phyloP scores from a whole-genome alignment of 2,797 vertebrate genomes.

The Percopsis omiscomaycus region DNA sequence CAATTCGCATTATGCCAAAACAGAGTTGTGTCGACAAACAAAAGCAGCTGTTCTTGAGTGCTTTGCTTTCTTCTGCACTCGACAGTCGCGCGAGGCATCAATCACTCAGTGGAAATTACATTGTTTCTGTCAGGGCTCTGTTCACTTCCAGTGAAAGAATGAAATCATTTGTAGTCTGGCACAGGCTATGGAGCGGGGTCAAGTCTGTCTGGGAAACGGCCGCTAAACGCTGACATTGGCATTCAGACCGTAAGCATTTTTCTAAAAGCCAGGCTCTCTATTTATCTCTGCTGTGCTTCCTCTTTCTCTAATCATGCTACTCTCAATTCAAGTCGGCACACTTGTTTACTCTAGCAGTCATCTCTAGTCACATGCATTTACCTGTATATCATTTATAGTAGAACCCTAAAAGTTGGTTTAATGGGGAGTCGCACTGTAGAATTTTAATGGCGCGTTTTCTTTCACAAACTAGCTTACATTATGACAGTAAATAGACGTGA shows the following conservation, averaged over 20 bases:
- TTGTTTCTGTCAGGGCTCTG: slow-evolving; percentile 19
- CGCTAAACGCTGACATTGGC: slow-evolving; percentile 7
- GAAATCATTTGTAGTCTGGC: slow-evolving; percentile 22
- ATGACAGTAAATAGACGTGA: background rate
- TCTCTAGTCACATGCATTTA: slow-evolving; percentile 15
- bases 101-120: slow-evolving; percentile 24
- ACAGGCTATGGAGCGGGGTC: slow-evolving; percentile 28
- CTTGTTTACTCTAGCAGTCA: background rate
- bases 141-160: slow-evolving; percentile 30
- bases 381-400: slow-evolving; percentile 14
- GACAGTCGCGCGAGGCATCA: slow-evolving; percentile 23
- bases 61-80: slow-evolving; percentile 14
- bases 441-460: slow-evolving; percentile 11
- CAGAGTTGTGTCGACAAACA: slow-evolving; percentile 19
- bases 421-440: background rate
- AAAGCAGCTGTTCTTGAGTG: slow-evolving; percentile 23
- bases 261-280: background rate
- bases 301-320: background rate
- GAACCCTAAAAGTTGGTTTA: slow-evolving; percentile 17
- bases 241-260: slow-evolving; percentile 14
- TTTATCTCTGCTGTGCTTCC: slow-evolving; percentile 9
- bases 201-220: slow-evolving; percentile 25
- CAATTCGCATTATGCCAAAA: slow-evolving; percentile 16
- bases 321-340: slow-evolving; percentile 7
- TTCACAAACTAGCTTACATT: background rate